phyloP scores from a whole-genome alignment of 2,113 vertebrate species.

The Odontesthes bonariensis region DNA sequence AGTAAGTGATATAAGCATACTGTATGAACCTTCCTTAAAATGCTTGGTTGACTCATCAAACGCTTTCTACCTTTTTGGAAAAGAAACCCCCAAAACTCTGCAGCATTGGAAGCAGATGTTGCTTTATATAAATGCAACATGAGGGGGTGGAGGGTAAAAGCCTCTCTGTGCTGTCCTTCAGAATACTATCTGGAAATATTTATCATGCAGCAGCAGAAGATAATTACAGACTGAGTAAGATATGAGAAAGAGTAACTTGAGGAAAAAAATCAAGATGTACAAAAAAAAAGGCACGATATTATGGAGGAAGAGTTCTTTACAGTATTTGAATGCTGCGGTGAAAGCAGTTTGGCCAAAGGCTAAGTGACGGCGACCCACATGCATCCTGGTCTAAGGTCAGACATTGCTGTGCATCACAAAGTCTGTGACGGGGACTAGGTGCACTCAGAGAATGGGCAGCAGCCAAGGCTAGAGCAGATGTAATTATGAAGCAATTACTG shows the following conservation, averaged over 20 bases:
- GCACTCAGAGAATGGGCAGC: conserved; percentile 59
- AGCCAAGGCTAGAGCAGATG: conserved; percentile 69
- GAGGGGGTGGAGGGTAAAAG: conserved; percentile 61
- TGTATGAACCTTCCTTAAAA: conserved; percentile 34
- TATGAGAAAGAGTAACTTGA: conserved; percentile 31
- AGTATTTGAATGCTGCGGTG: conserved; percentile 52
- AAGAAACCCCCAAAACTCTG: conserved; percentile 19
- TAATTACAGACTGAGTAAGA: conserved; percentile 32
- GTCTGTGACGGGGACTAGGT: conserved; percentile 57
- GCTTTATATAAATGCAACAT: conserved; percentile 65
- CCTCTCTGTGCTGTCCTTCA: conserved; percentile 64
- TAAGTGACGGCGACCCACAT: conserved; percentile 61
- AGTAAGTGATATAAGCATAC: background rate
- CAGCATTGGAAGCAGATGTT: conserved; percentile 77
- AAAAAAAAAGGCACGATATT: conserved; percentile 11
- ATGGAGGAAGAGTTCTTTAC: background rate
- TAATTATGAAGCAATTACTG: conserved; percentile 78
- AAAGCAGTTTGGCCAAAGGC: conserved; percentile 52
- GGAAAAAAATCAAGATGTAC: conserved; percentile 2
- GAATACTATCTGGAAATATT: conserved; percentile 78
- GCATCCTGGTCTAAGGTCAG: conserved; percentile 61
- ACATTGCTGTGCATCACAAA: conserved; percentile 47
- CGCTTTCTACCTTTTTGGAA: conserved; percentile 33
- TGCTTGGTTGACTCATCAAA: conserved; percentile 51
- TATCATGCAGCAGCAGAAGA: conserved; percentile 67